Conservation (phyloP, 2,888 invertebrate genomes). For the Chromoteleia sp. region DNA sequence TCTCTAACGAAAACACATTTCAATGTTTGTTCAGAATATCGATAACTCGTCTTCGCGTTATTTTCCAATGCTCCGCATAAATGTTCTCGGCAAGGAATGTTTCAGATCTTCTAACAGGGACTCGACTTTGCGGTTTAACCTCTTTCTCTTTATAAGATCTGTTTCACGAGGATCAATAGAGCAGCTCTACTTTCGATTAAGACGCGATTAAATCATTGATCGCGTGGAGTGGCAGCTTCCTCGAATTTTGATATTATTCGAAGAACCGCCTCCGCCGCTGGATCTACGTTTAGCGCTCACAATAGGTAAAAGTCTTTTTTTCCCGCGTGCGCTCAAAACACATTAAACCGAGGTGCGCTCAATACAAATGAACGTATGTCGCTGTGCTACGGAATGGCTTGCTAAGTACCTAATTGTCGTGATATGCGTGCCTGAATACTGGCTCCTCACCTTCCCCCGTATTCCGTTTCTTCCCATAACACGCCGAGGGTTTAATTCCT, state of each 20-base stretch:
- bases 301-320: slow-evolving; percentile 51
- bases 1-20: too few relatives aligned
- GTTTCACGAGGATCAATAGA: too few relatives aligned
- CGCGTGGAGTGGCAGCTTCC: slow-evolving; percentile 60
- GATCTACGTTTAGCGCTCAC: slow-evolving; percentile 12
- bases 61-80: too few relatives aligned
- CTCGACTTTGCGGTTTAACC: too few relatives aligned
- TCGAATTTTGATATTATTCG: slow-evolving; percentile 72
- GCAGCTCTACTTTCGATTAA: too few relatives aligned
- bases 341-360: slow-evolving; percentile 43
- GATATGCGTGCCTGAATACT: slow-evolving; percentile 64
- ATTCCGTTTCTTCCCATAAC: slow-evolving; percentile 71
- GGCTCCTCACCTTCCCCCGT: slow-evolving; percentile 72
- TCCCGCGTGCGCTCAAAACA: slow-evolving; percentile 23
- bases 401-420: slow-evolving; percentile 77
- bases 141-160: too few relatives aligned
- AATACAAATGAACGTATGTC: slow-evolving; percentile 63
- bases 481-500: slow-evolving; percentile 74
- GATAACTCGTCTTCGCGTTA: too few relatives aligned
- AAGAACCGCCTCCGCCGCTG: slow-evolving; percentile 7
- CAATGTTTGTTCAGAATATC: too few relatives aligned
- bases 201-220: slow-evolving; percentile 28
- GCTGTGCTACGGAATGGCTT: slow-evolving; percentile 48
- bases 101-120: too few relatives aligned
- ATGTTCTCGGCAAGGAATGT: too few relatives aligned